These are phyloP conservation scores for Ctenoplectra terminalis DNA, from an alignment of 1,140 invertebrate genomes.

Conservation along the genomic window DNA sequence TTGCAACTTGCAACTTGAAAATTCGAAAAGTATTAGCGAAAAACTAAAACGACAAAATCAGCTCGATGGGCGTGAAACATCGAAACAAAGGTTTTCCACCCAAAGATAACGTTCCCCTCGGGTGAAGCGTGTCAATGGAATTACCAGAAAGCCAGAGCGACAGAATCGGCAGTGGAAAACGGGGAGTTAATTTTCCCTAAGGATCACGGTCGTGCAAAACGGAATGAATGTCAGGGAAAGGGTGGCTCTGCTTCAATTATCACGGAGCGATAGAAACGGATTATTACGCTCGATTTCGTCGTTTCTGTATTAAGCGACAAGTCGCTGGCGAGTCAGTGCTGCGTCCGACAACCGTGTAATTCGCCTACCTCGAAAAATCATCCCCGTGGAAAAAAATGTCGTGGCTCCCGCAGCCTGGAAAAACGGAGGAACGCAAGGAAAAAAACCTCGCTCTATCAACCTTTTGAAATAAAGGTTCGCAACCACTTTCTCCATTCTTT, in stretches of 20 bases:
- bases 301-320: constrained; percentile 57
- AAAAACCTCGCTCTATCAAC: constrained; percentile 5
- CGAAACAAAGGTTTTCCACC: not conserved
- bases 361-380: constrained; percentile 75
- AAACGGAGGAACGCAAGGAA: constrained; percentile 25
- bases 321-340: constrained; percentile 59
- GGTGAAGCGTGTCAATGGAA: not conserved
- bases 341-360: constrained; percentile 81
- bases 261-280: constrained; percentile 38
- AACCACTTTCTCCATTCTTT: constrained; percentile 38
- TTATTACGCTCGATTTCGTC: constrained; percentile 66
- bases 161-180: not conserved
- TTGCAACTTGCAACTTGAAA: no score
- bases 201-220: not conserved
- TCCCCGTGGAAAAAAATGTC: constrained; percentile 77
- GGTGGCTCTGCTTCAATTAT: constrained; percentile 57
- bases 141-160: not conserved
- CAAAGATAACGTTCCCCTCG: no score
- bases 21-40: no score
- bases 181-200: not conserved
- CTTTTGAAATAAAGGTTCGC: no score
- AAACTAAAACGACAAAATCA: no score
- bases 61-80: not conserved
- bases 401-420: constrained; percentile 42
- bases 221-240: constrained; percentile 13